Base-by-base conservation (phyloP, 2,888 invertebrate genomes). In the Phyllotreta cruciferae region DNA sequence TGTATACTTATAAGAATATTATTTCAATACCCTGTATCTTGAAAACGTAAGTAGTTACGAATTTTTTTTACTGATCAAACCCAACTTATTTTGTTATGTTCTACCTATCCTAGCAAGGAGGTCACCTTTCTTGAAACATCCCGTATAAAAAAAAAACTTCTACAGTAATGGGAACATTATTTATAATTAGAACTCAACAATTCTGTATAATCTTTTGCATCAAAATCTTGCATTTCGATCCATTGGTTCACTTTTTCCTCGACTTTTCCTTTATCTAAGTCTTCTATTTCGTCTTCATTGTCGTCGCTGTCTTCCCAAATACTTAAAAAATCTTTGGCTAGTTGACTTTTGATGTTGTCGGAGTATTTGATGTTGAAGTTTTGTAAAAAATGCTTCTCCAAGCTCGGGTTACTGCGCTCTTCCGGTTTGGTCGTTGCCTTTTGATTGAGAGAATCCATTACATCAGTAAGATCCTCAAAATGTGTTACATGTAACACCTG, bases 181-280 rank as follows among this genome's bases (percentile, higher is more conserved):
- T 45, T 45, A 24, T 13, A 45, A 24, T 45, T 45, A 0, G 5
- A 8, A 38, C 34, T 35, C 9, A 10, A 53, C 8, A 6, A 24
- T 6, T 24, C 11, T 24, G 4, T 38, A 24, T 58, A 13, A 10
- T 60, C 60, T 47, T 61, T 58, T 41, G 67, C 63, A 41, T 63
- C 53, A 66, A 71, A 71, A 60, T 67, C 60, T 50, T 65, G 62
- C 6, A 52, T 62, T 37, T 74, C 64, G 44, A 75, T 74, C 74
- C 75, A 75, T 62, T 53, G 62, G 13, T 63, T 69, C 37, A 75
- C 75, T 70, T 74, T 75, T 47, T 73, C 71, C 52, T 65, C 53
- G 41, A 62, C 62, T 13, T 69, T 68, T 34, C 72, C 69, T 66
- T 75, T 70, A 7, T 70, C 70, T n/a, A 70, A 54, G 34, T 66